Conservation (phyloP, 2,888 invertebrate genomes). For the Pollenia griseotomentosa region DNA sequence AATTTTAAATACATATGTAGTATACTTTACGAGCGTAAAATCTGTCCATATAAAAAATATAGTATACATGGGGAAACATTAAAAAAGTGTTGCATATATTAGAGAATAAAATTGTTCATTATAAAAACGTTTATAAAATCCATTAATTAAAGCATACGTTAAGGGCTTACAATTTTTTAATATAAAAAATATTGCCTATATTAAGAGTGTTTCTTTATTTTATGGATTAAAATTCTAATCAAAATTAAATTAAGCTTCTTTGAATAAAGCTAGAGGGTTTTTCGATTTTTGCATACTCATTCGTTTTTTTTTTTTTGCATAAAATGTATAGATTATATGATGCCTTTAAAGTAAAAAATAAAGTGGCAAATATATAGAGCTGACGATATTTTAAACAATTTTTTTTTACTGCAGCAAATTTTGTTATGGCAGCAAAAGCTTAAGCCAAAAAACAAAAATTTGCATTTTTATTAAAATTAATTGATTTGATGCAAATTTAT, state of each 20-base stretch:
- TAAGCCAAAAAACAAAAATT: conserved; percentile 56
- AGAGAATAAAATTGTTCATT: neutral
- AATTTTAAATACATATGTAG: no score
- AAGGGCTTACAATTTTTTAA: neutral
- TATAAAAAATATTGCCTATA: conserved; percentile 25
- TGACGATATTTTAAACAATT: neutral
- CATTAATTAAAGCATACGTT: conserved; percentile 25
- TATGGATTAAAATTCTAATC: conserved; percentile 49
- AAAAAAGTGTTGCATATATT: neutral
- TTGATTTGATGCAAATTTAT: conserved; percentile 73
- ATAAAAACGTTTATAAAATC: neutral
- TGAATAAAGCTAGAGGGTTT: conserved; percentile 35
- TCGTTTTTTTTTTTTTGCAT: neutral
- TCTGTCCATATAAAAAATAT: no score
- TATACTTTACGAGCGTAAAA: no score
- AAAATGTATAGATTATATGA: conserved; percentile 25
- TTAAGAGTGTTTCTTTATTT: conserved; percentile 26
- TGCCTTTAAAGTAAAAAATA: conserved; percentile 6
- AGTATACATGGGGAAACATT: neutral
- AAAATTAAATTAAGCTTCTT: conserved; percentile 59
- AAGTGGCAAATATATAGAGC: conserved; percentile 31
- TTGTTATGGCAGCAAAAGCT: conserved; percentile 40
- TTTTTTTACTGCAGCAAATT: neutral
- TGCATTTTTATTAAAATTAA: conserved; percentile 74
- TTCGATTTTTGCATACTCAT: neutral